Conservation (phyloP, 2,888 invertebrate species). For the Neocrepidodera transversa region DNA sequence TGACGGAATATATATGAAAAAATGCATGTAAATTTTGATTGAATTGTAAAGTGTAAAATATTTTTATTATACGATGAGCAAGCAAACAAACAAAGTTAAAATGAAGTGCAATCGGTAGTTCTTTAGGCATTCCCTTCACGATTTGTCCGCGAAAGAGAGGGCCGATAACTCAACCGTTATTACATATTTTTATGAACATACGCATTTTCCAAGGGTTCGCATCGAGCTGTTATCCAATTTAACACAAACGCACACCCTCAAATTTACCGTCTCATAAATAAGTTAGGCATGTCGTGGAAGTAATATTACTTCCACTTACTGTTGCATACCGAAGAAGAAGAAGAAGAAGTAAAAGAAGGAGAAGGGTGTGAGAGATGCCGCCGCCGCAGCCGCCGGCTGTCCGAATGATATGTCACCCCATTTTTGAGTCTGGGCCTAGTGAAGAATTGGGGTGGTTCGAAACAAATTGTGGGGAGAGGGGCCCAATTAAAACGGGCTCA, state of each 20-base stretch:
- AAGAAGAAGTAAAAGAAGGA: too few relatives aligned
- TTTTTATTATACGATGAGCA: too few relatives aligned
- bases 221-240: constrained; percentile 56
- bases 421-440: constrained; percentile 55
- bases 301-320: constrained; percentile 60
- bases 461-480: constrained; percentile 43
- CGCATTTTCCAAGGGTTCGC: constrained; percentile 44
- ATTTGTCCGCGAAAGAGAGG: constrained; percentile 26
- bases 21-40: too few relatives aligned
- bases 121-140: constrained; percentile 28
- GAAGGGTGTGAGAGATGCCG: constrained; percentile 40
- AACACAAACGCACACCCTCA: constrained; percentile 58
- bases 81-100: not conserved
- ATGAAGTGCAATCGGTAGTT: constrained; percentile 20
- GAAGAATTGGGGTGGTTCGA: constrained; percentile 40
- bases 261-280: constrained; percentile 61
- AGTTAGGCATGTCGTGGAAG: constrained; percentile 60
- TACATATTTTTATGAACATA: constrained; percentile 49
- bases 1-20: too few relatives aligned
- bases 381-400: constrained; percentile 42
- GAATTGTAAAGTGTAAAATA: too few relatives aligned
- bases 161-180: constrained; percentile 36
- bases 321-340: constrained; percentile 57
- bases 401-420: constrained; percentile 60
- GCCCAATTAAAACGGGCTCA: constrained; percentile 57